Evolutionary conservation across 2,888 invertebrate genomes (phyloP).

Genomic region (Hyposoter dolosus): DNA sequence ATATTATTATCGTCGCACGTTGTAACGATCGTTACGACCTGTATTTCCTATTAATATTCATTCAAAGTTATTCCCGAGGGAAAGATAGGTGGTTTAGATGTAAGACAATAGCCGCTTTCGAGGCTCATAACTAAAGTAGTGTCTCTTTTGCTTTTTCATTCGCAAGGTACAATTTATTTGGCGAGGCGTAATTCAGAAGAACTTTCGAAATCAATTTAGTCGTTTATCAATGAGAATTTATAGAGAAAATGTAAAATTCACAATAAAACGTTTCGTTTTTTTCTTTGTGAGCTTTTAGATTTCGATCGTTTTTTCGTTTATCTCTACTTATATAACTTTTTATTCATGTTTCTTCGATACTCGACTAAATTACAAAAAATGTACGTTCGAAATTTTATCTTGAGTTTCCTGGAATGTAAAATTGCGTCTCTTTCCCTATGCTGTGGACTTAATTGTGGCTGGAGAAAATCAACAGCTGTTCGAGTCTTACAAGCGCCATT

Average conservation of each 20-base stretch:
- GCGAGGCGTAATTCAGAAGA: neutral
- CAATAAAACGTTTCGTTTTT: neutral
- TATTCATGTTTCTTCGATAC: neutral
- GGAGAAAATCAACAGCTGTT: neutral
- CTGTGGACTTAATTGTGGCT: neutral
- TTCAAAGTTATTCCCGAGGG: slow-evolving; percentile 54
- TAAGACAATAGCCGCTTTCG: slow-evolving; percentile 13
- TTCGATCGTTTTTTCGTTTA: neutral
- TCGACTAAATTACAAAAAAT: neutral
- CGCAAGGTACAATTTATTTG: slow-evolving; percentile 9
- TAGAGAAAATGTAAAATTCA: neutral
- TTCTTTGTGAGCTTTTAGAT: neutral
- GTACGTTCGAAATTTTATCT: neutral
- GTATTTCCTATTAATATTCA: slow-evolving; percentile 54
- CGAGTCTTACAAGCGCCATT: neutral
- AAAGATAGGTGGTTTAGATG: slow-evolving; percentile 22
- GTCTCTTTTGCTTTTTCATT: neutral
- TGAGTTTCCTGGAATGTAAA: neutral
- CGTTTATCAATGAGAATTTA: neutral
- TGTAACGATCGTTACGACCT: slow-evolving; percentile 66
- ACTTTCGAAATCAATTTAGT: neutral
- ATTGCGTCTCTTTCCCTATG: neutral
- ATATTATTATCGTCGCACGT: slow-evolving; percentile 68
- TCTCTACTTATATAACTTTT: neutral
- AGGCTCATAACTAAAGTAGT: slow-evolving; percentile 11